Evolutionary conservation across 2,888 invertebrate species (phyloP).

Genomic region (Zaprionus bogoriensis): DNA sequence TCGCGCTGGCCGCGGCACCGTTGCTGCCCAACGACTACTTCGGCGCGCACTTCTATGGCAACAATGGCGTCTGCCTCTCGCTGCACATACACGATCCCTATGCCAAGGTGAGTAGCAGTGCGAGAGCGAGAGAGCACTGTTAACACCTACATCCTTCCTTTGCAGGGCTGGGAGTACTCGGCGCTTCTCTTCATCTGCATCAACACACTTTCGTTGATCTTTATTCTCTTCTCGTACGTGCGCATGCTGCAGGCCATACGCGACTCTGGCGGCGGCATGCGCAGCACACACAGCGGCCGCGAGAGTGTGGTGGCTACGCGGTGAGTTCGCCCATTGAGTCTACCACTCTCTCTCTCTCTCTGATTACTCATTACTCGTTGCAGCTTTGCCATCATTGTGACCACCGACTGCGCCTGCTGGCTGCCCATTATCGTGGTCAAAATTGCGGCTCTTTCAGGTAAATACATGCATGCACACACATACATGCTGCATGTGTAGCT

Average conservation of each 20-base stretch:
- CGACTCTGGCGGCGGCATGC: conserved; percentile 85
- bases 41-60: conserved; percentile 85
- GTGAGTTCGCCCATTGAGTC: conserved; percentile 40
- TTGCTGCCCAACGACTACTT: conserved; percentile 84
- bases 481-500: too few species aligned
- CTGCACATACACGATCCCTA: conserved; percentile 86
- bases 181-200: conserved; percentile 85
- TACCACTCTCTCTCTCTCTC: not conserved
- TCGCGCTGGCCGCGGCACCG: conserved; percentile 84
- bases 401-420: conserved; percentile 86
- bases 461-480: conserved; percentile 28
- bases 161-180: conserved; percentile 86
- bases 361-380: too few species aligned
- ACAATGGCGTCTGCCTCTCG: conserved; percentile 86
- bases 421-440: conserved; percentile 85
- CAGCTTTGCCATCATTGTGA: conserved; percentile 85
- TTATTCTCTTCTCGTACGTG: conserved; percentile 85
- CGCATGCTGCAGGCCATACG: conserved; percentile 85
- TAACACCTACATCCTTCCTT: not conserved
- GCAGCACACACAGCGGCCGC: conserved; percentile 85
- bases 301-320: conserved; percentile 85
- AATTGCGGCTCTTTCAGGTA: conserved; percentile 84
- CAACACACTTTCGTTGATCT: conserved; percentile 84
- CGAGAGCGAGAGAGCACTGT: too few species aligned
- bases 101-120: conserved; percentile 83